A percentile compares a stretch with the other conserved stretches of the same genome.
Conservation (phyloP, 92 coral and sea anemone genomes). For the Galaxea fascicularis region DNA sequence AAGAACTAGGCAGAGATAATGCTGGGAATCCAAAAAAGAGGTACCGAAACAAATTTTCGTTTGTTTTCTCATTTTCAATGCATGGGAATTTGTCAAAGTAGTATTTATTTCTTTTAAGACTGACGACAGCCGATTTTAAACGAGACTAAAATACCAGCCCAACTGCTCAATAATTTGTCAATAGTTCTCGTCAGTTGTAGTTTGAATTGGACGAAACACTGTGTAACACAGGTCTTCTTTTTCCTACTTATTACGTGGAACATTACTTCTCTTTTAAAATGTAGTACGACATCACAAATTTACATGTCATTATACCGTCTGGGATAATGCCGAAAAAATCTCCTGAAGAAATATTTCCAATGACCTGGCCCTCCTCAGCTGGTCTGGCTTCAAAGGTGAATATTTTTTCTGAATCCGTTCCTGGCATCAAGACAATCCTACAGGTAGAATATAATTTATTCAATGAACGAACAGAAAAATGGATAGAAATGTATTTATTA, state of each 20-base stretch:
- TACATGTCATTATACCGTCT: background rate
- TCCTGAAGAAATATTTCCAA: background rate
- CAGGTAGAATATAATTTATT: no score
- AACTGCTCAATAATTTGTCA: no score
- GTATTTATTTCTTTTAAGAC: no score
- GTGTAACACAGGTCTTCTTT: background rate
- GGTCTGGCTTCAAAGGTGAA: background rate
- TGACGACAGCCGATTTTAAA: no score
- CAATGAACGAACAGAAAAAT: no score
- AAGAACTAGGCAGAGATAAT: background rate
- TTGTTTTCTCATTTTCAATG: no score
- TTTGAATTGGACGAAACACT: background rate
- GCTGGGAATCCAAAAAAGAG: background rate
- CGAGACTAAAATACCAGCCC: no score
- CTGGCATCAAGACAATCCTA: conserved; percentile 1
- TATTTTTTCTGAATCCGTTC: background rate
- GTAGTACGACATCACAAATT: background rate
- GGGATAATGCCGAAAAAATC: background rate
- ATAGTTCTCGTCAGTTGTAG: background rate
- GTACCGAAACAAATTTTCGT: background rate
- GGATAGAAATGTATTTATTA: no score
- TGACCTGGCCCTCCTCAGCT: background rate
- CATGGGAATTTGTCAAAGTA: no score
- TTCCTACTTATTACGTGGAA: background rate
- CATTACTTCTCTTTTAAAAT: background rate